A percentile compares a stretch with the other conserved stretches of the same genome.
Evolutionary conservation across 2,888 invertebrate species (phyloP).

Genomic region (Aspidiotus rigidus): DNA sequence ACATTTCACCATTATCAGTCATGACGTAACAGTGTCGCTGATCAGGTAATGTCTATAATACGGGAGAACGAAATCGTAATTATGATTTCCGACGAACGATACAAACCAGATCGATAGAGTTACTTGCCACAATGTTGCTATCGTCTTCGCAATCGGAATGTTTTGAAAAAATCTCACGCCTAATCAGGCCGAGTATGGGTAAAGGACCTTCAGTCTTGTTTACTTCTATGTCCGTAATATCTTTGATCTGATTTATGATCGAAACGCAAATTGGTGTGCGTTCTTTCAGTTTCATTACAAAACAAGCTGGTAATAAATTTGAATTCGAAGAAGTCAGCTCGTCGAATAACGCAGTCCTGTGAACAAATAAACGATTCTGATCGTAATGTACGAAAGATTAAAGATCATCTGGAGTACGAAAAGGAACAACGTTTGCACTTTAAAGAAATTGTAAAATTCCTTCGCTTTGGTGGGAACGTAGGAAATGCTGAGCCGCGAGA

Average conservation of each 20-base stretch:
- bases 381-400: no score
- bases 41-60: constrained; percentile 69
- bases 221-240: constrained; percentile 52
- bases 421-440: no score
- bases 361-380: neutral
- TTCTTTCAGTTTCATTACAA: constrained; percentile 70
- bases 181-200: constrained; percentile 20
- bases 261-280: constrained; percentile 69
- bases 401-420: no score
- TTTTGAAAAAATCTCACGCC: constrained; percentile 22
- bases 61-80: constrained; percentile 15
- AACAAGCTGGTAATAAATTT: constrained; percentile 80
- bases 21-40: constrained; percentile 91
- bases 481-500: no score
- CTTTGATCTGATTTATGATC: constrained; percentile 51
- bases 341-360: constrained; percentile 60
- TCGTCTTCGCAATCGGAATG: constrained; percentile 17
- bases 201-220: constrained; percentile 23
- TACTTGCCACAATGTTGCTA: constrained; percentile 7
- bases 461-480: no score
- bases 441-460: no score
- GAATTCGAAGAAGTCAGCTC: constrained; percentile 74
- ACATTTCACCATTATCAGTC: constrained; percentile 67
- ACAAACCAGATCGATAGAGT: neutral
- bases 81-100: neutral